Base-by-base conservation (phyloP, 2,888 invertebrate species). In the Laothoe populi region DNA sequence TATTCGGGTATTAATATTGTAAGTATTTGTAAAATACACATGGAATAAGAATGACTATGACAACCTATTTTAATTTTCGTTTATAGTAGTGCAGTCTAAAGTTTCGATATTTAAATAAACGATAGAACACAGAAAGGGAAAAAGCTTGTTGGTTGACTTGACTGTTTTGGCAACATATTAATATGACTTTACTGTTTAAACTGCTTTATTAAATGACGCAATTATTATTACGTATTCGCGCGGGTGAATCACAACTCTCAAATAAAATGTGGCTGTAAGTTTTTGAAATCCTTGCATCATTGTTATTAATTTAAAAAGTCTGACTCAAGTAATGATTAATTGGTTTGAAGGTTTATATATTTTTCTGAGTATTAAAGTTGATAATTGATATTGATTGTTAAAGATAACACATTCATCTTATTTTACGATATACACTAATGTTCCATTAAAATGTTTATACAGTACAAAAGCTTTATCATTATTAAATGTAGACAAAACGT, bases 401-500 rank as follows among this genome's bases (percentile, higher is more conserved):
- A 31, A 4, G 42, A 16, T 16, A n/a, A n/a, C 0, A n/a, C 42
- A n/a, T 42, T 16, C 16, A 16, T 42, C 16, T 31, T 8, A 26
- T 4, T 26, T 5, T 8, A 31, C 7, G 31, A 31, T 31, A 31
- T 0, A 8, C 31, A 31, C 5, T 0, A 4, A 31, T 5, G 26
- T 31, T 5, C 1, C 38, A 3, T 19, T 19, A 49, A 24, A 24
- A 0, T 23, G 49, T 1, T n/a, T 13, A 26, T 0, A 26, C n/a
- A 26, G 24, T 1, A 49, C 26, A 26, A 26, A 24, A 49, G 26
- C 23, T 16, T 16, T 26, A 31, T 53, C 8, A 23, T 42, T 23
- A 7, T 53, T 31, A 46, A 40, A 58, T n/a, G 23, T 58, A 58
- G 58, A 42, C 40, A 42, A 58, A 58, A 57, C n/a, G 38, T 40